Evolutionary conservation across 2,888 invertebrate genomes (phyloP).

Genomic region (Pedicia rivosa): DNA sequence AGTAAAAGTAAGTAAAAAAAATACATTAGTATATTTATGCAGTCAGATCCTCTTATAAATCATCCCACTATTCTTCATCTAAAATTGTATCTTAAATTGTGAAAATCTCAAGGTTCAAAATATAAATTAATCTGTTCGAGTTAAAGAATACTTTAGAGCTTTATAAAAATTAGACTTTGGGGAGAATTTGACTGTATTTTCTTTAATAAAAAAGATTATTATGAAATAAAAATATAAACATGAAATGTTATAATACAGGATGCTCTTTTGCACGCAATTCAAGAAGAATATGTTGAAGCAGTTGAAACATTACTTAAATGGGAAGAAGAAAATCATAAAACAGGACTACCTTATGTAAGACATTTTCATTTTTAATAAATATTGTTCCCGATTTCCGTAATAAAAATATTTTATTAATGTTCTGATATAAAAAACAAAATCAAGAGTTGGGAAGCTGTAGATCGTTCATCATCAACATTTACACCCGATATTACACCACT

Average conservation of each 20-base stretch:
- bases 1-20: slow-evolving; percentile 47
- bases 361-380: no score
- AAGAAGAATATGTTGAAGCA: slow-evolving; percentile 96
- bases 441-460: slow-evolving; percentile 75
- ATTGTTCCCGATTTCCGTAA: no score
- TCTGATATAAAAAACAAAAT: slow-evolving; percentile 10
- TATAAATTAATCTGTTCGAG: no score
- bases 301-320: slow-evolving; percentile 84
- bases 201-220: neutral
- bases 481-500: slow-evolving; percentile 92
- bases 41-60: no score
- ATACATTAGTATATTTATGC: no score
- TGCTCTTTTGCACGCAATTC: slow-evolving; percentile 86
- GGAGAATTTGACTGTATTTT: no score
- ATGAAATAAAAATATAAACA: neutral
- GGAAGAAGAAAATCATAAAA: slow-evolving; percentile 66
- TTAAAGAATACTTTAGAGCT: no score
- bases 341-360: slow-evolving; percentile 64
- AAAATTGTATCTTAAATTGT: no score
- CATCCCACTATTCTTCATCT: no score
- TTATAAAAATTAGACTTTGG: no score
- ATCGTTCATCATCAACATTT: slow-evolving; percentile 65
- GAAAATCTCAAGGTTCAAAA: no score
- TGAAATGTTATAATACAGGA: slow-evolving; percentile 38
- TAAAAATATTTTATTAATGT: no score